Evolutionary conservation across 2,113 vertebrate species (phyloP).

Genomic region (Tricholaema leucomelas): DNA sequence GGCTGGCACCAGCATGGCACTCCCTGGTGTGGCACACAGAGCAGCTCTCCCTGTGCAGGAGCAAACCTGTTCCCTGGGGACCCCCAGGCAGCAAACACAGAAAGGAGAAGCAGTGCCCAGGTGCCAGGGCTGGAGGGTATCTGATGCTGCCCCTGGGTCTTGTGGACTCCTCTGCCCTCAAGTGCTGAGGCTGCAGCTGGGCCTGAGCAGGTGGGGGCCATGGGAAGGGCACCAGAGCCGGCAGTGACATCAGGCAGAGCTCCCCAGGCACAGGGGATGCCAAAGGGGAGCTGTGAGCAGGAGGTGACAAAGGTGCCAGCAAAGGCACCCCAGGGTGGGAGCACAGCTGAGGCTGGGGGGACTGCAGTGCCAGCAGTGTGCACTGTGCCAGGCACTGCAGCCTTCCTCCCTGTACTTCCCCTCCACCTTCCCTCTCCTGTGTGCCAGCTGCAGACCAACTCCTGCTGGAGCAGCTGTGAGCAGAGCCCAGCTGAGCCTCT

Average conservation of each 20-base stretch:
- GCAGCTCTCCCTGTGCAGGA: not conserved
- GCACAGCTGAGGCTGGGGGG: not conserved
- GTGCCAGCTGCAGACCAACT: not conserved
- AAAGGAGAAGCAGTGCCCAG: not conserved
- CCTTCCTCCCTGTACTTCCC: not conserved
- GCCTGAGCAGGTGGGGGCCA: not conserved
- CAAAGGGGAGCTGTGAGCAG: not conserved
- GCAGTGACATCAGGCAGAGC: not conserved
- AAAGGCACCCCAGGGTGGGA: rapidly evolving
- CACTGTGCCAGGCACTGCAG: too few species aligned
- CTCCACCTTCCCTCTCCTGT: not conserved
- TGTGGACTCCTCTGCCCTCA: not conserved
- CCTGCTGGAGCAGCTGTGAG: not conserved
- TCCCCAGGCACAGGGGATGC: not conserved
- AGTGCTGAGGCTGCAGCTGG: not conserved
- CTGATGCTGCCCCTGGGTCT: not conserved
- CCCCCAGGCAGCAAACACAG: not conserved
- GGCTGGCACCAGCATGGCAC: not conserved
- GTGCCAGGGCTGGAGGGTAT: not conserved
- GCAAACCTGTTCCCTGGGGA: not conserved
- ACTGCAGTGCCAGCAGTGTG: too few species aligned
- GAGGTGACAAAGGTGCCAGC: not conserved
- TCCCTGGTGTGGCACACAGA: not conserved
- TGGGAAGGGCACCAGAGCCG: not conserved
- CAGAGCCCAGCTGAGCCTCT: not conserved